Conservation (phyloP, 2,113 vertebrate species). For the Varanus komodoensis region DNA sequence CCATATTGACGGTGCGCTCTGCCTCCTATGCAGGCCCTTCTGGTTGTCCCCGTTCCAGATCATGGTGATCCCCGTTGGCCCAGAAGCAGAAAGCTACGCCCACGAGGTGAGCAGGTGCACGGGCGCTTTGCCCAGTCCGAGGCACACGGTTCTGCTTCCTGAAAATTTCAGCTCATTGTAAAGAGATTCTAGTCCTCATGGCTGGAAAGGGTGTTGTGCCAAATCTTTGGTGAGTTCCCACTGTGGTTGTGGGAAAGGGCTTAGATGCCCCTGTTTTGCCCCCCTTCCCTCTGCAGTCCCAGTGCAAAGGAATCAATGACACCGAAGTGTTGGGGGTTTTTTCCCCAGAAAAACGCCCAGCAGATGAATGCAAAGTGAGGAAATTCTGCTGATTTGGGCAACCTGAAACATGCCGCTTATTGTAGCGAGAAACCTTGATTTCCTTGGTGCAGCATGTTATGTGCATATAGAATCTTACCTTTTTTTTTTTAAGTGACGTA, state of each 20-base stretch:
- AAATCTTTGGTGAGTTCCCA: too few species aligned
- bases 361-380: too few species aligned
- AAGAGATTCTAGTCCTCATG: background rate
- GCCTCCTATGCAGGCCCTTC: slow-evolving; percentile 80
- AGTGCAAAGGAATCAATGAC: too few species aligned
- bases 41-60: slow-evolving; percentile 91
- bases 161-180: background rate
- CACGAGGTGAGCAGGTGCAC: slow-evolving; percentile 75
- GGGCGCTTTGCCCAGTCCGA: background rate
- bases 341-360: too few species aligned
- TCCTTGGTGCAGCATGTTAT: background rate
- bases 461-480: background rate
- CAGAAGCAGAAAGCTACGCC: slow-evolving; percentile 80
- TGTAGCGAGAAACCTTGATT: background rate
- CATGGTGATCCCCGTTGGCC: slow-evolving; percentile 85
- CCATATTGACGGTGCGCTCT: background rate
- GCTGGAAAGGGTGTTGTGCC: background rate
- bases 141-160: background rate
- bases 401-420: too few species aligned
- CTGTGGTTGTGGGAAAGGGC: background rate
- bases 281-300: too few species aligned
- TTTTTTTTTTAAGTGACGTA: background rate
- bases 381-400: background rate
- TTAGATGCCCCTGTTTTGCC: background rate
- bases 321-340: too few species aligned